phyloP scores from a whole-genome alignment of 2,113 vertebrate genomes.

The Oplegnathus fasciatus region DNA sequence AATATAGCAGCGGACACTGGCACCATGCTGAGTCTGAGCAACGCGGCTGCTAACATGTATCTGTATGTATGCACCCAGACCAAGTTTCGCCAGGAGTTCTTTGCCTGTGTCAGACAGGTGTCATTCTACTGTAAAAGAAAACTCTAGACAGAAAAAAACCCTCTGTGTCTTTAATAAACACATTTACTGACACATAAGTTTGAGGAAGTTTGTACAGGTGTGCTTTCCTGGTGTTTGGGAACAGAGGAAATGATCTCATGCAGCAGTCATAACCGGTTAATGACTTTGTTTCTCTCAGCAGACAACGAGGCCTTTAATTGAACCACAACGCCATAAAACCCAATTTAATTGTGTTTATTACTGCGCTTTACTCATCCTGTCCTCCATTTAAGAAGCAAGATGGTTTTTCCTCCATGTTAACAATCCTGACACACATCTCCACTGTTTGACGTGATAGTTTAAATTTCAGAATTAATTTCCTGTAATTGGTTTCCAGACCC shows the following conservation, averaged over 20 bases:
- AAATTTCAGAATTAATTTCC: conserved; percentile 50
- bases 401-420: neutral
- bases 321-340: conserved; percentile 41
- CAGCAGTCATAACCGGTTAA: conserved; percentile 24
- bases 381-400: conserved; percentile 5
- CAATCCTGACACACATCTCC: conserved; percentile 11
- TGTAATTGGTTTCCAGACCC: conserved; percentile 1
- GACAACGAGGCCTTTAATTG: conserved; percentile 5
- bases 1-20: conserved; percentile 78
- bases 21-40: conserved; percentile 80
- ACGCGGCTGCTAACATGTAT: conserved; percentile 79
- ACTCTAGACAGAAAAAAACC: neutral
- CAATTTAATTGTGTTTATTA: conserved; percentile 23
- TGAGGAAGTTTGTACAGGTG: neutral
- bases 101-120: conserved; percentile 47
- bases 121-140: conserved; percentile 44
- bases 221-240: neutral
- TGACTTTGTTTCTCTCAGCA: conserved; percentile 25
- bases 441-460: conserved; percentile 50
- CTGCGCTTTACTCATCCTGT: conserved; percentile 19
- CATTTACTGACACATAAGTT: neutral
- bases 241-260: neutral
- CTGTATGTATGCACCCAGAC: conserved; percentile 80
- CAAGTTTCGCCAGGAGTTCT: conserved; percentile 73
- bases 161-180: neutral